These are phyloP conservation scores for Mastomys natalensis DNA, from an alignment of 2,113 vertebrate genomes.

Conservation along the genomic window DNA sequence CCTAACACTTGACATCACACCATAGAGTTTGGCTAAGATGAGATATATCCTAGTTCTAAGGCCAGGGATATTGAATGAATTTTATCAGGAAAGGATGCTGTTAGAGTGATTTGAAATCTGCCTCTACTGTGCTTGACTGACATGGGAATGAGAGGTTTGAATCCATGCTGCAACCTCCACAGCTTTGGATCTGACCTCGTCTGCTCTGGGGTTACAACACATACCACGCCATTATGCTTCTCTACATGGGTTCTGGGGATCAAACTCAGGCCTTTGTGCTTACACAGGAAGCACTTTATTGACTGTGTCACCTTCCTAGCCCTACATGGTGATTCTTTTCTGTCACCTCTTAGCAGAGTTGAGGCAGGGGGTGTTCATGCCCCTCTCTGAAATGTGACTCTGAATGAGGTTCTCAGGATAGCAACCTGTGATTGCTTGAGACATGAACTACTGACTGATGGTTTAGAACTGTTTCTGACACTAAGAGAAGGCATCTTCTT, in stretches of 20 bases:
- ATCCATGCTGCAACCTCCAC: neutral
- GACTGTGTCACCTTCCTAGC: neutral
- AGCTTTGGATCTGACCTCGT: neutral
- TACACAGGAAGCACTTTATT: neutral
- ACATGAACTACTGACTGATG: neutral
- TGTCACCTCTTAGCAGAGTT: rapidly evolving
- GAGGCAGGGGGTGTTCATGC: neutral
- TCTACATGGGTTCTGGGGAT: neutral
- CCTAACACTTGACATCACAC: neutral
- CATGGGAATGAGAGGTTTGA: neutral
- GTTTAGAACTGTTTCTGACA: neutral
- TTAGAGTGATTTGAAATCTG: neutral
- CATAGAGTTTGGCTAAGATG: neutral
- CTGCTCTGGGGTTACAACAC: neutral
- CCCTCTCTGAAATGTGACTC: neutral
- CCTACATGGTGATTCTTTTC: neutral
- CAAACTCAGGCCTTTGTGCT: neutral
- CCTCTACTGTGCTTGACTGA: too few species aligned
- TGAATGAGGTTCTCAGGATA: neutral
- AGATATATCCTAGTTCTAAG: neutral
- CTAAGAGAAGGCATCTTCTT: neutral
- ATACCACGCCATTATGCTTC: too few species aligned
- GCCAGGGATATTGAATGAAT: neutral
- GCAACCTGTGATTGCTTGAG: neutral
- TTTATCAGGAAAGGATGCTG: neutral